phyloP scores from a whole-genome alignment of 2,113 vertebrate species.

The Nipponia nippon region DNA sequence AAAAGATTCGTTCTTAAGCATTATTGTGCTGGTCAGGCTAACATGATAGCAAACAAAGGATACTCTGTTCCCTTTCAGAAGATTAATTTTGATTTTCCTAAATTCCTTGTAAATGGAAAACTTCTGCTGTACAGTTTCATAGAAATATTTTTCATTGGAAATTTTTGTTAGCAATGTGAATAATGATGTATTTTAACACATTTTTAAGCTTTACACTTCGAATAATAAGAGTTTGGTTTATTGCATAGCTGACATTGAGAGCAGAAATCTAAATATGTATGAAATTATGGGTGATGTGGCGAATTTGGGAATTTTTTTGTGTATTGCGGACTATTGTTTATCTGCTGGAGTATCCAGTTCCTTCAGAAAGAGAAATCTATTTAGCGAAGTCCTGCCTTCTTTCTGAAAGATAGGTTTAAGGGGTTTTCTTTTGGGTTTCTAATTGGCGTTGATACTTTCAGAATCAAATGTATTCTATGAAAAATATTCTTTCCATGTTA shows the following conservation, averaged over 20 bases:
- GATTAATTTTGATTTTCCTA: not conserved
- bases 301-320: not conserved
- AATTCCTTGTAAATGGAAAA: not conserved
- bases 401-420: not conserved
- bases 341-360: not conserved
- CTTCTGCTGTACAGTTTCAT: not conserved
- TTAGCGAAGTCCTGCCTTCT: not conserved
- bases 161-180: not conserved
- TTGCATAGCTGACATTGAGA: not conserved
- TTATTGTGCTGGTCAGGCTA: not conserved
- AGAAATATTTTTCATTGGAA: not conserved
- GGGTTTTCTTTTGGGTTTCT: not conserved
- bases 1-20: not conserved
- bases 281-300: not conserved
- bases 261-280: not conserved
- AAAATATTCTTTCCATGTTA: not conserved
- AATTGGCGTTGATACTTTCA: not conserved
- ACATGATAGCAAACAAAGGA: not conserved
- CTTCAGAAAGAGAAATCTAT: not conserved
- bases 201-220: not conserved
- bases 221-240: not conserved
- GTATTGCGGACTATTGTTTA: not conserved
- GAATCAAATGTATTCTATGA: not conserved
- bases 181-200: not conserved
- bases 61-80: not conserved